Evolutionary conservation across 1,140 invertebrate genomes (phyloP).

Genomic region (Neuroterus valhalla): DNA sequence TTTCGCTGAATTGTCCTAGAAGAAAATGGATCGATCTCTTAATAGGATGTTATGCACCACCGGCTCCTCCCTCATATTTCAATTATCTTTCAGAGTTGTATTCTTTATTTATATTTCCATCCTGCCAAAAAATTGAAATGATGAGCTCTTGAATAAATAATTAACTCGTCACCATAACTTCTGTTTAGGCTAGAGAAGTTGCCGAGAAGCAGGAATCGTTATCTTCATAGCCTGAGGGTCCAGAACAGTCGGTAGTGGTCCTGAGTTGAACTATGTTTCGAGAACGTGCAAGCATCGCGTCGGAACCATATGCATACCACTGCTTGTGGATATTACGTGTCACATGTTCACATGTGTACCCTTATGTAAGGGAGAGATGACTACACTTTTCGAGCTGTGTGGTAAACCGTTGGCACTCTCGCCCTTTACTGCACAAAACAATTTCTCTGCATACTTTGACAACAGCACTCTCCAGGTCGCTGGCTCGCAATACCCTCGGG

Average conservation of each 20-base stretch:
- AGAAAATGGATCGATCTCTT: no score
- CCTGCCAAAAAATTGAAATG: background rate
- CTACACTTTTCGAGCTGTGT: conserved; percentile 43
- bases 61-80: no score
- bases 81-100: no score
- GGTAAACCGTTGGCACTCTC: conserved; percentile 54
- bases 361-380: conserved; percentile 36
- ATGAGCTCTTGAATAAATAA: background rate
- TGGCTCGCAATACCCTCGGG: conserved; percentile 37
- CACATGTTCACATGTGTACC: background rate
- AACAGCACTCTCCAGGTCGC: conserved; percentile 48
- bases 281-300: no score
- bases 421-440: conserved; percentile 57
- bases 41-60: no score
- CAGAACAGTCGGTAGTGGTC: background rate
- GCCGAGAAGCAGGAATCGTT: background rate
- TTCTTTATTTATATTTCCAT: no score
- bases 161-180: background rate
- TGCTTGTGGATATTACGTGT: background rate
- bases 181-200: background rate
- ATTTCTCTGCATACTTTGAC: conserved; percentile 66
- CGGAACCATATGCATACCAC: conserved; percentile 5
- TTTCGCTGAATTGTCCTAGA: no score
- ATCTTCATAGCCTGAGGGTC: conserved; percentile 27
- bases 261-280: no score